phyloP scores from a whole-genome alignment of 2,888 invertebrate species.

The Penaeus monodon region DNA sequence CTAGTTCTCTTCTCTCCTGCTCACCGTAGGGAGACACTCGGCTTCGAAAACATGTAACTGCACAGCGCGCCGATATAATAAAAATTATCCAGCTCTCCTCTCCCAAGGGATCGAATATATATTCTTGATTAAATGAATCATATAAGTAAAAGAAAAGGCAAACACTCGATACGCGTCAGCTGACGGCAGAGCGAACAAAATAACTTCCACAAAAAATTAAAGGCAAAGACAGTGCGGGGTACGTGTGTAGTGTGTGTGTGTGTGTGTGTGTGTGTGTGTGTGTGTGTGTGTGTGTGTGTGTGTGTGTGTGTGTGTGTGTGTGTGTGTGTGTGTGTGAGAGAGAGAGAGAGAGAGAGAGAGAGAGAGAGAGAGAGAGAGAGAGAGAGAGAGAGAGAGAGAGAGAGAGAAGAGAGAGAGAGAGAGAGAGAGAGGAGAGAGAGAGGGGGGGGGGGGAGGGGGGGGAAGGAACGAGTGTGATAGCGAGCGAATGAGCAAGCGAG shows the following conservation, averaged over 20 bases:
- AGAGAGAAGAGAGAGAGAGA: background rate
- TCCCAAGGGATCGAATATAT: background rate
- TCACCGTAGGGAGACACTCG: background rate
- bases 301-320: constrained; percentile 16
- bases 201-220: too few relatives aligned
- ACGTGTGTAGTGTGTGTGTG: background rate
- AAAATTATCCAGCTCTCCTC: background rate
- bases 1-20: constrained; percentile 42
- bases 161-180: too few relatives aligned
- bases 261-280: constrained; percentile 16
- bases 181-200: too few relatives aligned
- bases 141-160: too few relatives aligned
- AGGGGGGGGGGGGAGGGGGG: constrained; percentile 5
- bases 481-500: background rate
- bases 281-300: constrained; percentile 20
- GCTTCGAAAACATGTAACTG: background rate
- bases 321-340: constrained; percentile 2
- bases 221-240: background rate
- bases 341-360: too few relatives aligned
- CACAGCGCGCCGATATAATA: background rate
- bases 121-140: too few relatives aligned
- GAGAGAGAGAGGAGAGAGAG: background rate
- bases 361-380: too few relatives aligned
- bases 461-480: background rate
- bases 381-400: too few relatives aligned